Base-by-base conservation (phyloP, 1,140 invertebrate species). In the Pemphigus obesinymphae region DNA sequence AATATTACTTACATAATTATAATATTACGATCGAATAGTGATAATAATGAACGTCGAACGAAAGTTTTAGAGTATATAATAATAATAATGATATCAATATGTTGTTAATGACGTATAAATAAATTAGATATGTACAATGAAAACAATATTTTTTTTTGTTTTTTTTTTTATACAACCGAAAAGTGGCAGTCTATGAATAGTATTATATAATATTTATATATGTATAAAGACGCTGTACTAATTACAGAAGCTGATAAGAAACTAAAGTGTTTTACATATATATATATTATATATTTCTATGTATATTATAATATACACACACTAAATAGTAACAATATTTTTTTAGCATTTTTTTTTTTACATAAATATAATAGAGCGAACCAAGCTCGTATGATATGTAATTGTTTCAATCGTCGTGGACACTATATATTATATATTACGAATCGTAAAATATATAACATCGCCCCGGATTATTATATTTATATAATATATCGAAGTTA, bases 311-410 rank as follows among this genome's bases (percentile, higher is more conserved):
- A 61, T 66, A 43, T 75, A 75, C 31, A 80, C 26, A 80, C 76
- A 45, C 37, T 80, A 80, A 45, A 45, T 63, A 63, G 40, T 80
- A 80, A 80, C 75, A 61, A 80, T 55, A 58, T 23, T 26, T 26
- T 80, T 58, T 17, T 58, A 50, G 0, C 23, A 23, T 37, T 37
- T 76, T 50, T 75, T 53, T 76, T 37, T 76, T 37, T 76, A 53
- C 50, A 43, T 63, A 78, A 55, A 78, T 61, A 26, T 7, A 45
- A n/a, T 50, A 43, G 75, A 80, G 75, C 75, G 23, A 58, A 80
- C 55, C 13, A 80, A 80, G 75, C 75, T 80, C 75, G 37, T 31
- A 61, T 80, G 75, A 80, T 80, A 80, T 80, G 75, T 80, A 80
- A 80, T 43, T 80, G 75, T 61, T 80, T 61, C 53, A 61, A 58